Percentiles rank a stretch among this genome's conserved stretches.
Conservation (phyloP, 2,797 vertebrate genomes). For the Peromyscus eremicus region DNA sequence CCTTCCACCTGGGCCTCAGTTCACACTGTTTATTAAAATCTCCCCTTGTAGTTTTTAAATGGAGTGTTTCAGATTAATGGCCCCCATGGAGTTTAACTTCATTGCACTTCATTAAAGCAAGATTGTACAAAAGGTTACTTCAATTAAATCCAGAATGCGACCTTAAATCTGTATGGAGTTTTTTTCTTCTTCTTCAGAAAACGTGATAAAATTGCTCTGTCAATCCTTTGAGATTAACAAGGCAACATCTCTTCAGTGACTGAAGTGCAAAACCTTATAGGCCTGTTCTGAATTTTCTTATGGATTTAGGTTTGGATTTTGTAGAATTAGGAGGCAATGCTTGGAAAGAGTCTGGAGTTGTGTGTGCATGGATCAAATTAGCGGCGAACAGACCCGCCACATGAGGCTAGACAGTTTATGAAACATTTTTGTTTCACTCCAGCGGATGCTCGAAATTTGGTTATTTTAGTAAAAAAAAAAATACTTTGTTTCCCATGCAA, state of each 20-base stretch:
- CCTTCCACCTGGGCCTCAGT: conserved; percentile 92
- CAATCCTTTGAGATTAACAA: conserved; percentile 89
- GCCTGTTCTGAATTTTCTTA: conserved; percentile 80
- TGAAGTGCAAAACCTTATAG: conserved; percentile 77
- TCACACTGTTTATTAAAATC: conserved; percentile 94
- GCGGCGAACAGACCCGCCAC: conserved; percentile 57
- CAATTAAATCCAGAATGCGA: conserved; percentile 90
- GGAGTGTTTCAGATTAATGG: conserved; percentile 93
- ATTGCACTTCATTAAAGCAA: conserved; percentile 92
- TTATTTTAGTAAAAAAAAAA: conserved; percentile 10
- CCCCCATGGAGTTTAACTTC: conserved; percentile 90
- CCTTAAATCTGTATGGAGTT: conserved; percentile 90
- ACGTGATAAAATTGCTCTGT: conserved; percentile 87
- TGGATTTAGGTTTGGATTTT: conserved; percentile 82
- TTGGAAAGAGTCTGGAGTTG: conserved; percentile 70
- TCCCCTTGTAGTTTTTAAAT: conserved; percentile 92
- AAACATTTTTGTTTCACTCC: conserved; percentile 56
- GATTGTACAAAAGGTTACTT: conserved; percentile 92
- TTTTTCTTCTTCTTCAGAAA: conserved; percentile 81
- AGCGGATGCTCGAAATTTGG: conserved; percentile 48
- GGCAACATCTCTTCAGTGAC: conserved; percentile 83
- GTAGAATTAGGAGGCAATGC: conserved; percentile 83
- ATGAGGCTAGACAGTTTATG: conserved; percentile 50
- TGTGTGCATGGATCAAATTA: conserved; percentile 74
- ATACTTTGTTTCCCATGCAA: conserved; percentile 29